Evolutionary conservation across 2,888 invertebrate species (phyloP).

Genomic region (Troglohyphantes excavatus): DNA sequence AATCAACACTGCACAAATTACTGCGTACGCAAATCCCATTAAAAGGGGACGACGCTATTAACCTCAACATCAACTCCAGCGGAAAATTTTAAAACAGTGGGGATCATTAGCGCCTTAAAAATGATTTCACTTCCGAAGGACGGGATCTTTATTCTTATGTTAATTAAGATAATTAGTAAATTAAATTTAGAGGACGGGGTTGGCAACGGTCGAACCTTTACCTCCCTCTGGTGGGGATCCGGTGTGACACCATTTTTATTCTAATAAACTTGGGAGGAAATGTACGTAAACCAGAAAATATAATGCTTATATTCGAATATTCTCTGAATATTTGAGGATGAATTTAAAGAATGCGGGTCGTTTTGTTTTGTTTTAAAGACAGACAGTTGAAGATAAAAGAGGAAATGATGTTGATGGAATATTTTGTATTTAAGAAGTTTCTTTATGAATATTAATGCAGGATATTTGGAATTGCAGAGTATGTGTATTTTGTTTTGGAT

Average conservation of each 20-base stretch:
- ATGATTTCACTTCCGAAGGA: constrained; percentile 16
- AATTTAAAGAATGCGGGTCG: too few species aligned
- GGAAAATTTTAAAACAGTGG: constrained; percentile 5
- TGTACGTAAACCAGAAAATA: neutral
- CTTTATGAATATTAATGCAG: too few species aligned
- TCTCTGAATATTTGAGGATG: too few species aligned
- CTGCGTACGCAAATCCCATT: neutral
- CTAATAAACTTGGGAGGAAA: neutral
- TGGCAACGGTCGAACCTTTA: neutral
- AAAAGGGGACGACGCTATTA: constrained; percentile 3
- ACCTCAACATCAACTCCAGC: constrained; percentile 13
- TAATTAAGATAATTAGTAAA: constrained; percentile 52
- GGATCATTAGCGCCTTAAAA: constrained; percentile 37
- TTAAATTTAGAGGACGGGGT: constrained; percentile 24
- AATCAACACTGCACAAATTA: neutral
- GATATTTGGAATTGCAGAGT: too few species aligned
- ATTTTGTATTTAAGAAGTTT: too few species aligned
- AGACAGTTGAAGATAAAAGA: too few species aligned
- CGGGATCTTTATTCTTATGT: constrained; percentile 26
- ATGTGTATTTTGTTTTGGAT: too few species aligned
- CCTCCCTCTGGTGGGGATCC: neutral
- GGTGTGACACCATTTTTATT: neutral
- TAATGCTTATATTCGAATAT: neutral
- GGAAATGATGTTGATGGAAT: too few species aligned
- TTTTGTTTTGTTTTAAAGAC: too few species aligned